Percentiles rank a stretch among this genome's conserved stretches.
Evolutionary conservation across 2,888 invertebrate genomes (phyloP).

Genomic region (Melinaea marsaeus): DNA sequence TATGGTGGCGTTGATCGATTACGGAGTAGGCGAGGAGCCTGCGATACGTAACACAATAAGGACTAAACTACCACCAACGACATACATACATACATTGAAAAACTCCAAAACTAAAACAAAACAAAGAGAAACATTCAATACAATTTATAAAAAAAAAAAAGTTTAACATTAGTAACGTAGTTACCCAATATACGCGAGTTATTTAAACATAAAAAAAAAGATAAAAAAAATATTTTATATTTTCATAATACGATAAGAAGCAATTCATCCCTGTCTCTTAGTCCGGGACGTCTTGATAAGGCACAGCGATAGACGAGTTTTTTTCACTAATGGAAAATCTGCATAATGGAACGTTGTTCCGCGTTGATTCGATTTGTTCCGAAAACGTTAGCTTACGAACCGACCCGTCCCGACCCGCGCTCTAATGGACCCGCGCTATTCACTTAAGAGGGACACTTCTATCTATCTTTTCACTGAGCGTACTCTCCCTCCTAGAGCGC

Average conservation of each 20-base stretch:
- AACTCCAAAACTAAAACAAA: no score
- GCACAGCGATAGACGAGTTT: conserved; percentile 33
- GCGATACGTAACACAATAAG: no score
- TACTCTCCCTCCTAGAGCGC: conserved; percentile 39
- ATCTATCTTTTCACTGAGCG: conserved; percentile 52
- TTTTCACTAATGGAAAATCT: conserved; percentile 73
- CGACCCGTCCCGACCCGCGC: conserved; percentile 39
- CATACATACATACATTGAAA: no score
- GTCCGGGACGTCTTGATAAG: conserved; percentile 31
- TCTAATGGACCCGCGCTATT: conserved; percentile 61
- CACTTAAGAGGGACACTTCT: conserved; percentile 56
- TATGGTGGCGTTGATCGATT: conserved; percentile 59
- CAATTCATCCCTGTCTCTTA: conserved; percentile 13
- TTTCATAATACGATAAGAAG: conserved; percentile 1
- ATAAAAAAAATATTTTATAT: conserved; percentile 2
- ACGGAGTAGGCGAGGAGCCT: conserved; percentile 20
- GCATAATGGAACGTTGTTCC: conserved; percentile 63
- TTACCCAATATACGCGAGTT: no score
- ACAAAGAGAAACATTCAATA: no score
- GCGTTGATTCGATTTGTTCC: conserved; percentile 66
- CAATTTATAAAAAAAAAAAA: no score
- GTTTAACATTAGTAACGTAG: no score
- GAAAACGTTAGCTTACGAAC: conserved; percentile 51
- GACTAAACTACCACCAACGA: no score
- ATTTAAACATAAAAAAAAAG: no score